Evolutionary conservation across 1,140 invertebrate species (phyloP).

Genomic region (Philopotamus ludificatus): DNA sequence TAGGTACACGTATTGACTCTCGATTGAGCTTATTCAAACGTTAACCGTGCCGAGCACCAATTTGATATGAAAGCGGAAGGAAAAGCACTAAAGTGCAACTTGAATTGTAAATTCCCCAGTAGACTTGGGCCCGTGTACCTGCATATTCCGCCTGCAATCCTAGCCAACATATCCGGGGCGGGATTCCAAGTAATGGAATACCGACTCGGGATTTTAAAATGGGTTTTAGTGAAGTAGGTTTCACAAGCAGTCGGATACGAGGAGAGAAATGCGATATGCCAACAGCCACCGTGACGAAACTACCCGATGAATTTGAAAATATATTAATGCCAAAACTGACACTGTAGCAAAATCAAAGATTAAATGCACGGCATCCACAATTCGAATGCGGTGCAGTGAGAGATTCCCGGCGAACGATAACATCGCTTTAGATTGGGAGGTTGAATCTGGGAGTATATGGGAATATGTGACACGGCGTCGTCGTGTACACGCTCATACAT

Average conservation of each 20-base stretch:
- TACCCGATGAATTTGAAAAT: too few relatives aligned
- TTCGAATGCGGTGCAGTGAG: too few relatives aligned
- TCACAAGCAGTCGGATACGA: neutral
- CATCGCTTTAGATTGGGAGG: neutral
- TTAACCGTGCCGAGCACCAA: neutral
- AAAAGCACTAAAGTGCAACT: neutral
- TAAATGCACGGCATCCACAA: too few relatives aligned
- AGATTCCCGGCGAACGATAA: neutral
- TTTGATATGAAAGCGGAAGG: neutral
- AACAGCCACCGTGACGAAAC: too few relatives aligned
- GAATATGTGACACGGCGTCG: neutral
- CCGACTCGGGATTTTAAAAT: conserved; percentile 18
- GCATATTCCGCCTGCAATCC: neutral
- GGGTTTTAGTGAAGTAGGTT: conserved; percentile 1
- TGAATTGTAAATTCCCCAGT: conserved; percentile 1
- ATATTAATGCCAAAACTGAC: too few relatives aligned
- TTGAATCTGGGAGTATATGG: neutral
- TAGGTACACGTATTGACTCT: too few relatives aligned
- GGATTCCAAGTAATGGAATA: conserved; percentile 11
- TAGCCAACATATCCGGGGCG: neutral
- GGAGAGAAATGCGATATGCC: neutral
- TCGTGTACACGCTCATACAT: too few relatives aligned
- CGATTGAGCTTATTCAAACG: conserved; percentile 8
- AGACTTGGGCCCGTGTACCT: neutral
- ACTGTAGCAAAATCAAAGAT: too few relatives aligned